Evolutionary conservation across 2,113 vertebrate species (phyloP).

Genomic region (Sapajus apella): DNA sequence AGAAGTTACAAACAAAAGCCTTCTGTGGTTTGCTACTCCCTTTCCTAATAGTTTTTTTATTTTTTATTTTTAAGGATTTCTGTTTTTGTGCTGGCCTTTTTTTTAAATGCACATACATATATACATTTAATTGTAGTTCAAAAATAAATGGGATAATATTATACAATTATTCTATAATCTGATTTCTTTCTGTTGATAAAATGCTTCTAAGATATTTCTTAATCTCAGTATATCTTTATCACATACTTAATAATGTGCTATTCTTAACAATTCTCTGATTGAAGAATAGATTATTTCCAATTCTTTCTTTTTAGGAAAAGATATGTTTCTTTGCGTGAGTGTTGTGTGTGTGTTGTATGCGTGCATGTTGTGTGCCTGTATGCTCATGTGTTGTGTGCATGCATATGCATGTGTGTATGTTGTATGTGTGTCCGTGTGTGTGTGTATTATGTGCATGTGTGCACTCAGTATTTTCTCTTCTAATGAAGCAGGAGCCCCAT

Average conservation of each 20-base stretch:
- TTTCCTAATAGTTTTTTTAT: neutral
- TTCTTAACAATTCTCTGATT: neutral
- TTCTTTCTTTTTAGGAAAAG: neutral
- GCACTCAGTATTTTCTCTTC: neutral
- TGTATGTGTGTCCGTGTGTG: rapidly evolving
- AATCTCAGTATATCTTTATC: neutral
- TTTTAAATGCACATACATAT: neutral
- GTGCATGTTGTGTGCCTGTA: too few species aligned
- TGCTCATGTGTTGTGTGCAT: rapidly evolving
- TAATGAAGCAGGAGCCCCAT: neutral
- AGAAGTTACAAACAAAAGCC: neutral
- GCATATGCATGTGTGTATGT: too few species aligned
- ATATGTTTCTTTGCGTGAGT: neutral
- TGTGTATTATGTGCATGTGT: too few species aligned
- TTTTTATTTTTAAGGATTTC: neutral
- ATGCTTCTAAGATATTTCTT: neutral
- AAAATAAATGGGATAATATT: neutral
- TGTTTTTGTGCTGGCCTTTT: constrained; percentile 58
- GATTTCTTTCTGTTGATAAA: neutral
- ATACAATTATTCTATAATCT: neutral
- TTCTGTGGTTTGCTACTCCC: rapidly evolving
- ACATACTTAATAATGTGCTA: neutral
- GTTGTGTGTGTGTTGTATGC: neutral
- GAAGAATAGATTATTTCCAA: neutral
- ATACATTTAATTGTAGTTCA: constrained; percentile 23